A percentile compares a stretch with the other conserved stretches of the same genome.
These are phyloP conservation scores for Notarius quadriscutis DNA, from an alignment of 2,113 vertebrate genomes.

Conservation along the genomic window DNA sequence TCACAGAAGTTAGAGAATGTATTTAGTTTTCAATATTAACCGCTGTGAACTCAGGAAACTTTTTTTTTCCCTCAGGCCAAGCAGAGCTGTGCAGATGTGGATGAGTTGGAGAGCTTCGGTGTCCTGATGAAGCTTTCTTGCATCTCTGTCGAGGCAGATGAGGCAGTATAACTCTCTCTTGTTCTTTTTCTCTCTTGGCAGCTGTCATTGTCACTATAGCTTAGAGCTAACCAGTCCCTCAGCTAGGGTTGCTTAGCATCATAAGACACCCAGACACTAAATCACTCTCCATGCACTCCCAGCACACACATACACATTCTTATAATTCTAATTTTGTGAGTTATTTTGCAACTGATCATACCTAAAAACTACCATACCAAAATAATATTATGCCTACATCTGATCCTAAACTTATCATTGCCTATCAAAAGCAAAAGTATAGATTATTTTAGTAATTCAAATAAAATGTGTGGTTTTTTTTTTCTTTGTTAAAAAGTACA, in stretches of 20 bases:
- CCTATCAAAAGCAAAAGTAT: not conserved
- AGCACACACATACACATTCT: not conserved
- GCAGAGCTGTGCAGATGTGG: constrained; percentile 15
- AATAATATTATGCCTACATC: not conserved
- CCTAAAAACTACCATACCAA: not conserved
- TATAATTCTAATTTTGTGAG: not conserved
- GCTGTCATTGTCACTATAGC: constrained; percentile 53
- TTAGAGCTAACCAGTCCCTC: constrained; percentile 34
- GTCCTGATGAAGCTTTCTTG: constrained; percentile 20
- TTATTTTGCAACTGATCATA: not conserved
- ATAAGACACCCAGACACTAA: constrained; percentile 53
- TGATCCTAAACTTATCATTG: not conserved
- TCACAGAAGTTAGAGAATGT: not conserved
- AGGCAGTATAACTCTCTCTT: constrained; percentile 10
- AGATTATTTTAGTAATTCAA: not conserved
- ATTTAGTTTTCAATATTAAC: constrained; percentile 18
- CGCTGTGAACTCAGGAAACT: constrained; percentile 30
- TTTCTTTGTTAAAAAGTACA: not conserved
- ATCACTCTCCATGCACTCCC: constrained; percentile 24
- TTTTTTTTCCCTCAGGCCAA: not conserved
- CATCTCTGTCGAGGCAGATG: constrained; percentile 7
- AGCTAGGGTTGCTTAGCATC: constrained; percentile 49
- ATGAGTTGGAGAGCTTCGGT: not conserved
- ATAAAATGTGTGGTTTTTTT: not conserved
- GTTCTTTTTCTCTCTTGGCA: constrained; percentile 30